Base-by-base conservation (phyloP, 2,888 invertebrate species). In the Ceramica pisi region DNA sequence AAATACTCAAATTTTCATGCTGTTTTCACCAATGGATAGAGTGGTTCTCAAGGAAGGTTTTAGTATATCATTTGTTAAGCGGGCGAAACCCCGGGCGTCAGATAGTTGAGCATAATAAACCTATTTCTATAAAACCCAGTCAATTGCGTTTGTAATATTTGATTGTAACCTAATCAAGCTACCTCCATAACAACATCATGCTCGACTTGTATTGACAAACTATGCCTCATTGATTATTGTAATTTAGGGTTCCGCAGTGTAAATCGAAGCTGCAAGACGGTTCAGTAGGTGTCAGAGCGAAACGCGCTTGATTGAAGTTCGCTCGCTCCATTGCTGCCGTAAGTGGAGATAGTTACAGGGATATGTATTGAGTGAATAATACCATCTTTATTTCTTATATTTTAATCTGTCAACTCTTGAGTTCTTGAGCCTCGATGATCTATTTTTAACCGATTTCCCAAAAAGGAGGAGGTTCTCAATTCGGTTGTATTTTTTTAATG, bases 231-330 rank as follows among this genome's bases (percentile, higher is more conserved):
- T 75, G 64, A 71, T 74, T 71, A 69, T 77, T 62, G 57, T 66
- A 75, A 84, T 72, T 71, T 72, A 78, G 62, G 71, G 74, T 65
- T 74, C 65, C 62, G 53, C 53, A 57, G 44, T 61, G 19, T 70
- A 66, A 70, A 91, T 90, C 90, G 90, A 91, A 90, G 87, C 76
- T 85, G 85, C 86, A 78, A 83, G 89, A 90, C 87, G 88, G 85
- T 87, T 88, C 87, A 71, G 88, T 86, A 90, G 88, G 89, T 89
- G 89, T 88, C 88, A 80, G 79, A 75, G 80, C 75, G 81, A 82
- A 80, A 82, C 81, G 83, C 74, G 81, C 75, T 78, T 90, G 91
- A 93, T 93, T 92, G 92, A 88, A 89, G 87, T 78, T 80, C 82
- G 81, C 60, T 65, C 76, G 81, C 85, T 84, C 77, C 84, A 86